Base-by-base conservation (phyloP, 2,888 invertebrate species). In the Ennomos erosarius region DNA sequence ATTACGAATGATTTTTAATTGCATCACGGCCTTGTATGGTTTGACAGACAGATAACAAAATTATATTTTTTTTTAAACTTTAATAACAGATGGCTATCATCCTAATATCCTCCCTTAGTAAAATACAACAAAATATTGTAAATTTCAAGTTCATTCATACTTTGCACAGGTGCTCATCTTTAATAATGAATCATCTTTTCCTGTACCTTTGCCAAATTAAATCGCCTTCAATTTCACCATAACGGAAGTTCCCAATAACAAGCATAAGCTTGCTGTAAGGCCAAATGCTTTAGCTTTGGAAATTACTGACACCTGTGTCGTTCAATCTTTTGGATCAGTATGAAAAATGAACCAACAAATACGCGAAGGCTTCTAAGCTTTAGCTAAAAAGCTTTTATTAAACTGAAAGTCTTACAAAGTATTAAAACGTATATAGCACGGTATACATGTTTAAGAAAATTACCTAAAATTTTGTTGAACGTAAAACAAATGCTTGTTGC, bases 281-380 rank as follows among this genome's bases (percentile, higher is more conserved):
- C 8, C 33, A 10, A 34, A 16, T 6, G 26, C 26, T 26, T 26
- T 26, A 26, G 48, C 43, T 38, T 55, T 34, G 45, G 26, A 44
- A 49, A 49, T 49, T 44, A 44, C 55, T 35, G 13, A 9, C 55
- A 55, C 49, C 55, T 55, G 55, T n/a, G 55, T 16, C 49, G 16
- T 12, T 8, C 8, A 12, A 36, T 40, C 1, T 49, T 42, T 46
- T 36, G 37, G 42, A 33, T 10, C 38, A 13, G 16, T 13, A 55
- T 49, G 55, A 55, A 49, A 55, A 49, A 49, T 44, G 37, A 44
- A 12, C 39, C 39, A 12, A 46, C 11, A 54, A n/a, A 43, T 11
- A 52, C 10, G 11, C 12, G 13, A 40, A 42, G 6, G 12, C 13
- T 12, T 26, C 6, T 26, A 26, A 26, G 36, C 9, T 43, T 16